A percentile compares a stretch with the other conserved stretches of the same genome.
Evolutionary conservation across 2,113 vertebrate species (phyloP).

Genomic region (Himantopus leucocephalus): DNA sequence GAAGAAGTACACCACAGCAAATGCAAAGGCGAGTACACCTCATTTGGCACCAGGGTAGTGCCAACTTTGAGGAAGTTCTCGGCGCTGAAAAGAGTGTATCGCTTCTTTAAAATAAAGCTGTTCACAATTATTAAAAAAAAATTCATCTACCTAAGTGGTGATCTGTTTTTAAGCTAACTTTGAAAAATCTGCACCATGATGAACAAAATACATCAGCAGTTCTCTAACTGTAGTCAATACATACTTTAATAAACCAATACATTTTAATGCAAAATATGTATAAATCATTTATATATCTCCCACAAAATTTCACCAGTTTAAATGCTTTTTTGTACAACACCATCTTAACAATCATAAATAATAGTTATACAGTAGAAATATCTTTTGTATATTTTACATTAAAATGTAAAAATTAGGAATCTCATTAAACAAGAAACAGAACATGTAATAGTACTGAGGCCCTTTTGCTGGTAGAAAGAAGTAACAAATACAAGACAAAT

Average conservation of each 20-base stretch:
- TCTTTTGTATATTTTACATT: neutral
- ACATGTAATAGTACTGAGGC: neutral
- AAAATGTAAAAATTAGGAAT: neutral
- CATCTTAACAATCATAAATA: neutral
- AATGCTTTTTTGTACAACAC: neutral
- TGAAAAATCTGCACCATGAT: neutral
- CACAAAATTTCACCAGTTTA: neutral
- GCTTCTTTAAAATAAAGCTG: neutral
- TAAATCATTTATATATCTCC: neutral
- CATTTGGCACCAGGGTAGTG: too few species aligned
- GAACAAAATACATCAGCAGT: neutral
- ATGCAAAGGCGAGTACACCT: neutral
- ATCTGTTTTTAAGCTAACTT: neutral
- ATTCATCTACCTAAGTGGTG: rapidly evolving
- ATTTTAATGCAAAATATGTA: neutral
- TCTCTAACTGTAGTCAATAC: neutral
- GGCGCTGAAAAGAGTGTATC: neutral
- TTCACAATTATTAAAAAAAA: neutral
- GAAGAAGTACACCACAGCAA: neutral
- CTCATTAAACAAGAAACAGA: neutral
- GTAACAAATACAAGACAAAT: neutral
- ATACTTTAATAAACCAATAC: neutral
- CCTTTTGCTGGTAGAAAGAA: neutral
- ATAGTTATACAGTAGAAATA: neutral
- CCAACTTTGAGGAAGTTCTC: neutral